phyloP scores from a whole-genome alignment of 2,888 invertebrate species.

The Lochmaea crataegi region DNA sequence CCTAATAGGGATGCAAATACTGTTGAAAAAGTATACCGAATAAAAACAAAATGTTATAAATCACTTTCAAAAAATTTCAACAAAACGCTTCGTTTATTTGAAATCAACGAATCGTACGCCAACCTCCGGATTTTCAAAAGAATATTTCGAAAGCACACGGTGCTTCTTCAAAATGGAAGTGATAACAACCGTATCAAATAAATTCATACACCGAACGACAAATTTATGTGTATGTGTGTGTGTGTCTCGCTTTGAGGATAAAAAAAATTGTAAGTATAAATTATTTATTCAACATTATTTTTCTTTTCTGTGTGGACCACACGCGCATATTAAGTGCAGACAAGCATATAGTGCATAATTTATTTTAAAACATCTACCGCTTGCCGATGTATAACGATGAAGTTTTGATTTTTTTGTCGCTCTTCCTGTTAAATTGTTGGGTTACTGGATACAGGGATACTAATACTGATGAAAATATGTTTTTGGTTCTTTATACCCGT shows the following conservation, averaged over 20 bases:
- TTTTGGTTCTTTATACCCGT: too few relatives aligned
- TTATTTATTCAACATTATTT: slow-evolving; percentile 44
- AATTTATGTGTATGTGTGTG: slow-evolving; percentile 41
- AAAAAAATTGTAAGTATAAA: slow-evolving; percentile 42
- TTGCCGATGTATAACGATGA: not conserved
- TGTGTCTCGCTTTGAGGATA: slow-evolving; percentile 27
- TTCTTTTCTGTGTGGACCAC: slow-evolving; percentile 49
- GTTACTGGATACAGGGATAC: too few relatives aligned
- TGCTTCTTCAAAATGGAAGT: slow-evolving; percentile 34
- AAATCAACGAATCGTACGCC: slow-evolving; percentile 16
- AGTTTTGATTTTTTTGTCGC: not conserved
- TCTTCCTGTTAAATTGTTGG: not conserved
- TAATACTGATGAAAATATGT: too few relatives aligned
- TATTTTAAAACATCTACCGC: slow-evolving; percentile 31
- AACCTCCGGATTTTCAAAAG: slow-evolving; percentile 16
- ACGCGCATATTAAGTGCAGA: slow-evolving; percentile 45
- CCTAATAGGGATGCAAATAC: too few relatives aligned
- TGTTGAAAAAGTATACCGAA: too few relatives aligned
- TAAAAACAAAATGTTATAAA: too few relatives aligned
- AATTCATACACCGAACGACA: slow-evolving; percentile 45
- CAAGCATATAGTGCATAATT: slow-evolving; percentile 39
- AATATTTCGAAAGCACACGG: slow-evolving; percentile 40
- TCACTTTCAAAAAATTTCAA: not conserved
- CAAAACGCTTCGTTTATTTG: slow-evolving; percentile 33
- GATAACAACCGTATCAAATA: slow-evolving; percentile 48